These are phyloP conservation scores for Dolichallabes microphthalmus DNA, from an alignment of 2,113 vertebrate species.

Conservation along the genomic window DNA sequence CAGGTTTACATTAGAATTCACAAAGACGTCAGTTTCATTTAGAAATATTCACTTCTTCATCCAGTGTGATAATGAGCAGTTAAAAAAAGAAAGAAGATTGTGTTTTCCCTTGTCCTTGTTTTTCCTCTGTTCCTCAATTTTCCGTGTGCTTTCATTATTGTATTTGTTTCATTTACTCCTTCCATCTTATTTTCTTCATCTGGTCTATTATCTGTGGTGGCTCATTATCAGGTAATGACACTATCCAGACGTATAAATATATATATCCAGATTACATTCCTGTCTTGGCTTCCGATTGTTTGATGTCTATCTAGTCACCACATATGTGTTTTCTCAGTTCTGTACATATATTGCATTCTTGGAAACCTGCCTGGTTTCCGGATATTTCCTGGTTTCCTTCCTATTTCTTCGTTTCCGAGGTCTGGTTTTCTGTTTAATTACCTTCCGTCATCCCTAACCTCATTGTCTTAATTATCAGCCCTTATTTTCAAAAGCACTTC, in stretches of 20 bases:
- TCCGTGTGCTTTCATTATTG: not conserved
- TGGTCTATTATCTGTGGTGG: not conserved
- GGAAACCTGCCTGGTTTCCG: not conserved
- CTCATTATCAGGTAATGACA: not conserved
- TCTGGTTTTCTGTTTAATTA: constrained; percentile 2
- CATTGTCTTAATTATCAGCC: constrained; percentile 54
- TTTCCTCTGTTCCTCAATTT: not conserved
- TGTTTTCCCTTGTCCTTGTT: not conserved
- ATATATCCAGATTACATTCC: not conserved
- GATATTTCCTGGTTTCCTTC: constrained; percentile 9
- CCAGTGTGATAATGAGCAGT: not conserved
- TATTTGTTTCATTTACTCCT: not conserved
- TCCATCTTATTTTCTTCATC: not conserved
- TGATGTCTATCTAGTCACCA: not conserved
- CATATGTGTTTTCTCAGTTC: not conserved
- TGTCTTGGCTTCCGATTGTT: not conserved
- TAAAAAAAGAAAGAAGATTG: not conserved
- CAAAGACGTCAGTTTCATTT: not conserved
- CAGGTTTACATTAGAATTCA: not conserved
- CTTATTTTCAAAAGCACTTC: constrained; percentile 51
- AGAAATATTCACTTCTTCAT: not conserved
- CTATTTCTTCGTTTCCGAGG: constrained; percentile 13
- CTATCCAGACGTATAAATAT: not conserved
- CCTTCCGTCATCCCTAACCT: not conserved
- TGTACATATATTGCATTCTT: not conserved